Percentiles rank a stretch among this genome's conserved stretches.
Evolutionary conservation across 2,888 invertebrate genomes (phyloP).

Genomic region (Dyspetes luteomarginatus): DNA sequence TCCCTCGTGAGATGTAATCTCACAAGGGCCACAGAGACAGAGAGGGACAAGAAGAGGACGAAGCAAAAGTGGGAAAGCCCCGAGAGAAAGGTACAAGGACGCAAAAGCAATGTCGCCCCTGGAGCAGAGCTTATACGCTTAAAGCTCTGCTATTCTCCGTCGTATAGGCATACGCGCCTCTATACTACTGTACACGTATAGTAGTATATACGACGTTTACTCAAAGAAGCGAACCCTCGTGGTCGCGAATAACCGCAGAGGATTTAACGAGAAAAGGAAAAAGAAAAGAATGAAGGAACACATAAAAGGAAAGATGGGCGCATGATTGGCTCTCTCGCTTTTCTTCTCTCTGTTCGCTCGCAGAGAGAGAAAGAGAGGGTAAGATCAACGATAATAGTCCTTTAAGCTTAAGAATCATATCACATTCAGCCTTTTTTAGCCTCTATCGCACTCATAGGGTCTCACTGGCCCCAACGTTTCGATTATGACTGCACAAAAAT

Average conservation of each 20-base stretch:
- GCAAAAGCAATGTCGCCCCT: slow-evolving; percentile 66
- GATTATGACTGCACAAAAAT: no score
- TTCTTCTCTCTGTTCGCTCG: slow-evolving; percentile 23
- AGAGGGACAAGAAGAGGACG: slow-evolving; percentile 57
- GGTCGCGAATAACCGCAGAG: slow-evolving; percentile 13
- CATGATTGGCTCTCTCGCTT: neutral
- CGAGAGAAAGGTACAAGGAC: slow-evolving; percentile 67
- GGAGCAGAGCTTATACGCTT: slow-evolving; percentile 57
- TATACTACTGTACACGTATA: slow-evolving; percentile 18
- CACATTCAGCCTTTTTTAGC: neutral
- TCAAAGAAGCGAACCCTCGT: slow-evolving; percentile 25
- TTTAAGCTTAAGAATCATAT: neutral
- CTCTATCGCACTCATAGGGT: neutral
- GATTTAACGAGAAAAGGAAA: slow-evolving; percentile 34
- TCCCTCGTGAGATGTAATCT: slow-evolving; percentile 67
- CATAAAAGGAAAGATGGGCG: slow-evolving; percentile 14
- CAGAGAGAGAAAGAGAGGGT: no score
- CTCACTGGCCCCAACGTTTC: neutral
- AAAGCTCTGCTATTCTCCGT: slow-evolving; percentile 46
- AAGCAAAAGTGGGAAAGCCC: slow-evolving; percentile 32
- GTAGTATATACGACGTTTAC: slow-evolving; percentile 16
- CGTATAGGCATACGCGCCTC: neutral
- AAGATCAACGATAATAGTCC: slow-evolving; percentile 17
- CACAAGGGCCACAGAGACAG: slow-evolving; percentile 65
- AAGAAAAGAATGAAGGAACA: neutral